A percentile compares a stretch with the other conserved stretches of the same genome.
These are phyloP conservation scores for Nothobranchius furzeri DNA, from an alignment of 2,113 vertebrate genomes.

Conservation along the genomic window DNA sequence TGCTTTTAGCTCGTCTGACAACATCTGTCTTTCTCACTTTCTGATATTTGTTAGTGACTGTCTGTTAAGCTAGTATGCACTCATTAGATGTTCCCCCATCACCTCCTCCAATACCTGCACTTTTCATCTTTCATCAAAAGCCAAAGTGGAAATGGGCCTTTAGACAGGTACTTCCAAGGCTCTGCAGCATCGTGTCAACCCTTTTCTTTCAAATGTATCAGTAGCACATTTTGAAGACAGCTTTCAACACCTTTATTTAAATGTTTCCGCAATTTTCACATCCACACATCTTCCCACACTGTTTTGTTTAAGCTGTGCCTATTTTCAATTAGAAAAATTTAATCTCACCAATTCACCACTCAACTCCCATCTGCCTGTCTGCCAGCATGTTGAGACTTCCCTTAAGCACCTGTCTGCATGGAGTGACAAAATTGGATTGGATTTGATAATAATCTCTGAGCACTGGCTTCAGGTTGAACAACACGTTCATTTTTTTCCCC, in stretches of 20 bases:
- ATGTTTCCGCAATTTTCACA: constrained; percentile 22
- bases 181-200: no score
- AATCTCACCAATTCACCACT: constrained; percentile 34
- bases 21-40: constrained; percentile 17
- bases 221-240: not conserved
- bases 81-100: constrained; percentile 5
- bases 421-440: constrained; percentile 41
- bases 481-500: constrained; percentile 11
- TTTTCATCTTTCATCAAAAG: constrained; percentile 22
- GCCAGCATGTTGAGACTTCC: constrained; percentile 48
- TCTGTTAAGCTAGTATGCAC: constrained; percentile 22
- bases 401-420: constrained; percentile 29
- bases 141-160: not conserved
- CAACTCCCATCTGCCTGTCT: constrained; percentile 44
- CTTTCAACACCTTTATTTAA: not conserved
- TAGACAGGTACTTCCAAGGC: not conserved
- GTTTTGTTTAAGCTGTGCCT: constrained; percentile 19
- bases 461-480: constrained; percentile 14
- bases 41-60: constrained; percentile 15
- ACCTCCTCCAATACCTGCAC: constrained; percentile 25
- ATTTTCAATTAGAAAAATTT: constrained; percentile 35
- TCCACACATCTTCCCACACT: constrained; percentile 34
- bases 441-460: constrained; percentile 46
- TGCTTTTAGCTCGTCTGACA: constrained; percentile 8
- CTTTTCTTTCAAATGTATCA: not conserved